Base-by-base conservation (phyloP, 1,140 invertebrate species). In the Leptonema lineaticorne region DNA sequence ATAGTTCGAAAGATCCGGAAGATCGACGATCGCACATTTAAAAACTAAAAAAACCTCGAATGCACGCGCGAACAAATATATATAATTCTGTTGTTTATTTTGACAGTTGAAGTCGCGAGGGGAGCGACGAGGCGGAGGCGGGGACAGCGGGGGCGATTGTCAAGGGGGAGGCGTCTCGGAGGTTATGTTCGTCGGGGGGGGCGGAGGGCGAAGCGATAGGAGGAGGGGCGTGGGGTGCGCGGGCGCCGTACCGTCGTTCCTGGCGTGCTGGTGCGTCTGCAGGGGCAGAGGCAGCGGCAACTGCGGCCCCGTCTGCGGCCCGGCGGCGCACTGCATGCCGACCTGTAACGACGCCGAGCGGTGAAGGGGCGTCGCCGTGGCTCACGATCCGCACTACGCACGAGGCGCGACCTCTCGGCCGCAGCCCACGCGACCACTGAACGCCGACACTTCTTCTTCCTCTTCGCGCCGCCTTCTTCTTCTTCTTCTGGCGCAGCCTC, bases 401-500 rank as follows among this genome's bases (percentile, higher is more conserved):
- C 59, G 24, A 9, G 24, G 41, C 63, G n/a, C 50, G 63, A 64
- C 16, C 28, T 20, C 64, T 37, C 50, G 50, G 60, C 57, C 26
- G 62, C 62, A 5, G 62, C 62, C 62, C 62, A 64, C 62, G 64
- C 64, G 64, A 50, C 64, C 64, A 58, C 62, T 64, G n/a, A 22
- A 50, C 18, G 41, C 41, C 11, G 50, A 37, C 62, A 16, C 41
- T 1, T 22, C 62, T 46, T 63, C 60, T 63, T 63, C 60, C 48
- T 63, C 60, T 45, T 63, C 60, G 20, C 26, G 18, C 50, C n/a
- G n/a, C n/a, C n/a, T n/a, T n/a, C n/a, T n/a, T n/a, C n/a, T n/a
- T n/a, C n/a, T n/a, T n/a, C n/a, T n/a, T n/a, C n/a, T n/a, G n/a
- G n/a, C n/a, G n/a, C n/a, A n/a, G 46, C 6, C 30, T 6, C 46